These are phyloP conservation scores for Phyllotreta striolata DNA, from an alignment of 2,888 invertebrate species.

Conservation along the genomic window DNA sequence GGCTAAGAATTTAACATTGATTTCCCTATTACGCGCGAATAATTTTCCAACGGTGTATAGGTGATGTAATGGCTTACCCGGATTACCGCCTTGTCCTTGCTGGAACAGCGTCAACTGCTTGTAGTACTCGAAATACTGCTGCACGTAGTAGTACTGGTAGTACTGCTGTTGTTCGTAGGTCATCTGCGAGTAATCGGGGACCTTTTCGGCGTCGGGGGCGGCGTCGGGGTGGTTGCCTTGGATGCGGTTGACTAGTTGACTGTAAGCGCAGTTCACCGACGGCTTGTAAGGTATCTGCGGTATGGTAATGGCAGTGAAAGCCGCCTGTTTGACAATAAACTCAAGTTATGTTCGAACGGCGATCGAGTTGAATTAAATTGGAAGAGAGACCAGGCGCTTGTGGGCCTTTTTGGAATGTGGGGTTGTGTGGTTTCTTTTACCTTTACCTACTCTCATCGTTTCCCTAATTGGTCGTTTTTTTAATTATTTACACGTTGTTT, in stretches of 20 bases:
- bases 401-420: not conserved
- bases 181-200: slow-evolving; percentile 45
- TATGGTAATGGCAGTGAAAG: slow-evolving; percentile 41
- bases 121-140: slow-evolving; percentile 60
- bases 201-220: slow-evolving; percentile 51
- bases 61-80: slow-evolving; percentile 38
- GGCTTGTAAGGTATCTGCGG: slow-evolving; percentile 78
- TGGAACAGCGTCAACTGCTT: slow-evolving; percentile 55
- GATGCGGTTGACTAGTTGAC: slow-evolving; percentile 86
- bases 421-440: slow-evolving; percentile 6
- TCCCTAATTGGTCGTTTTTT: slow-evolving; percentile 2
- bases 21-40: no score
- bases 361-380: slow-evolving; percentile 7
- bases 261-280: slow-evolving; percentile 87
- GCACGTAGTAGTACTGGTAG: slow-evolving; percentile 58
- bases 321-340: slow-evolving; percentile 44
- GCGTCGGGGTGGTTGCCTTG: slow-evolving; percentile 65
- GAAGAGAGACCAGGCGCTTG: slow-evolving; percentile 2
- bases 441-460: slow-evolving; percentile 7
- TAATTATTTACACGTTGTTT: not conserved
- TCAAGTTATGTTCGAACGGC: slow-evolving; percentile 40
- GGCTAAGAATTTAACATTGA: no score
- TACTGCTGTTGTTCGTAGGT: slow-evolving; percentile 58
- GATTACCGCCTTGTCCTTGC: slow-evolving; percentile 45
- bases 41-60: no score